phyloP scores from a whole-genome alignment of 2,797 vertebrate genomes.

The Vespertilio murinus region DNA sequence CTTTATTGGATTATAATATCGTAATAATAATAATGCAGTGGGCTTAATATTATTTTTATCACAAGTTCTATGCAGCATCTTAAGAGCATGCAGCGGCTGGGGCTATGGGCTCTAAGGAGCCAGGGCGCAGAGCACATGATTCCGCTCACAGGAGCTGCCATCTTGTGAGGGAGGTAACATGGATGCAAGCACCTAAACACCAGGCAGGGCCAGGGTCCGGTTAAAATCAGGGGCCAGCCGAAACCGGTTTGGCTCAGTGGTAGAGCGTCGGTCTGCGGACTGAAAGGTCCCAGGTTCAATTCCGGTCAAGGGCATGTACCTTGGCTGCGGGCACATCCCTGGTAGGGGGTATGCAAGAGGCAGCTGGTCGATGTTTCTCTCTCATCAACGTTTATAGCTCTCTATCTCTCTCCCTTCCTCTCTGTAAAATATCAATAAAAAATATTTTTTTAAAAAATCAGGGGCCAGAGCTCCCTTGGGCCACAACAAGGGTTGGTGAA shows the following conservation, averaged over 20 bases:
- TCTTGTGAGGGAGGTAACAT: background rate
- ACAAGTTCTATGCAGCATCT: constrained; percentile 24
- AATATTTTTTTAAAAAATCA: too few relatives aligned
- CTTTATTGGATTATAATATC: constrained; percentile 60
- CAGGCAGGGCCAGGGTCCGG: too few relatives aligned
- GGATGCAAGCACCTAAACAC: background rate
- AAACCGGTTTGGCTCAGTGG: too few relatives aligned
- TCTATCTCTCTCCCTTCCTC: too few relatives aligned
- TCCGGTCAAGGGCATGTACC: too few relatives aligned
- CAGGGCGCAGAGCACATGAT: background rate
- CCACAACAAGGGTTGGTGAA: background rate
- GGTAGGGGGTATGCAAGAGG: too few relatives aligned
- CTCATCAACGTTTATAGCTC: too few relatives aligned
- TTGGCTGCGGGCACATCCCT: too few relatives aligned
- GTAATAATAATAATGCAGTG: constrained; percentile 33
- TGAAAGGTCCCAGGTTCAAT: too few relatives aligned
- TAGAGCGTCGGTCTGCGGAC: too few relatives aligned
- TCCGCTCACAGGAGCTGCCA: background rate
- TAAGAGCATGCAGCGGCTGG: background rate
- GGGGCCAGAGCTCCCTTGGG: background rate
- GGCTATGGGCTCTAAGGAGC: background rate
- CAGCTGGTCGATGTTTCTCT: too few relatives aligned
- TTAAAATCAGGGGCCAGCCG: background rate
- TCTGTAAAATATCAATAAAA: too few relatives aligned
- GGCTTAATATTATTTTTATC: constrained; percentile 60